Conservation (phyloP, 2,113 vertebrate species). For the Elachura formosa region DNA sequence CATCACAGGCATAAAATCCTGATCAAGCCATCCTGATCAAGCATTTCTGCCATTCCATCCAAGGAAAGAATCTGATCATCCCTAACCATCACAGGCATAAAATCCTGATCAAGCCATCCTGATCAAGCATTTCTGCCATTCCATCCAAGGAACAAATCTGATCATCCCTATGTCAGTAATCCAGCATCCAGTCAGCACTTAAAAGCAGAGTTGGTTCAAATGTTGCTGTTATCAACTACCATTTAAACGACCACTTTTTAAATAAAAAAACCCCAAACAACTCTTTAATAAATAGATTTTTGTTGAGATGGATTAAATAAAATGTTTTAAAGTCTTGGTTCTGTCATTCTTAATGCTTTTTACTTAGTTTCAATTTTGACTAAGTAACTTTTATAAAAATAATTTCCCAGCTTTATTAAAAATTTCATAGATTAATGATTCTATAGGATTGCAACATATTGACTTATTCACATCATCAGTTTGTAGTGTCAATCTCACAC, state of each 20-base stretch:
- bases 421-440: neutral
- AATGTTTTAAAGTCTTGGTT: neutral
- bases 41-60: neutral
- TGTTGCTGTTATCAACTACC: neutral
- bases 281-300: neutral
- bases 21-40: too few species aligned
- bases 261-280: neutral
- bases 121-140: neutral
- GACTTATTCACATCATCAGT: neutral
- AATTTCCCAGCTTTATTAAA: neutral
- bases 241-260: neutral
- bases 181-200: neutral
- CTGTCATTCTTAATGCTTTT: neutral
- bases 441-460: neutral
- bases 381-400: neutral
- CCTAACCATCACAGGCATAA: neutral
- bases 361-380: neutral
- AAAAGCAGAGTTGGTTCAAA: neutral
- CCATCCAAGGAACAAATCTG: neutral
- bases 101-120: too few species aligned
- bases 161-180: neutral
- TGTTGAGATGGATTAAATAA: neutral
- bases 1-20: neutral
- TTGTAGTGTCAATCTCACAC: neutral
- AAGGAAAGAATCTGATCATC: neutral